phyloP scores from a whole-genome alignment of 1,140 invertebrate species.

The Homalodisca vitripennis region DNA sequence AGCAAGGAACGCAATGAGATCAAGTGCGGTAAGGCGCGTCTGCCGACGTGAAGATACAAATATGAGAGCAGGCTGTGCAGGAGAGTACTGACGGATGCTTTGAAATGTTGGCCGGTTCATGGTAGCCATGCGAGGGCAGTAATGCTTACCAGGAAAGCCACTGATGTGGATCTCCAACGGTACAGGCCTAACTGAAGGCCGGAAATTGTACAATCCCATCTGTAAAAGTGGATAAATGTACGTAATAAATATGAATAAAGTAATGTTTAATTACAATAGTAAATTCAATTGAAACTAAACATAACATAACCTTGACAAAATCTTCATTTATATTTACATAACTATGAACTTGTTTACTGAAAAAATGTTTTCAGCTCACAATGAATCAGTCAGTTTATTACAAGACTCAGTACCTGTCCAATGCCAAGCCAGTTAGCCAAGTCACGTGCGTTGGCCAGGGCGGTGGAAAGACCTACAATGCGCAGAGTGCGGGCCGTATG shows the following conservation, averaged over 20 bases:
- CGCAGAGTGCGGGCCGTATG: conserved; percentile 78
- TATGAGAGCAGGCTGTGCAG: conserved; percentile 84
- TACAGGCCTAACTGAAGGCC: conserved; percentile 95
- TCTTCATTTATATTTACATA: no score
- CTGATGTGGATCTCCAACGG: conserved; percentile 94
- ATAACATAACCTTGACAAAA: no score
- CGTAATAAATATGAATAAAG: no score
- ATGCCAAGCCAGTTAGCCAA: conserved; percentile 97
- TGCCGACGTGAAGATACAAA: conserved; percentile 98
- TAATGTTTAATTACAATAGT: background rate
- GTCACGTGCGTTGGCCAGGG: conserved; percentile 95
- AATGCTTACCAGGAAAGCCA: conserved; percentile 95
- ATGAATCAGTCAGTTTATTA: no score
- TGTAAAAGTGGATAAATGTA: no score
- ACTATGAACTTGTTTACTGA: no score
- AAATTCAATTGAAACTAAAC: no score
- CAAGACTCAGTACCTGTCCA: conserved; percentile 62
- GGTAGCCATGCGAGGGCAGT: conserved; percentile 98
- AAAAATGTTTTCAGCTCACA: no score
- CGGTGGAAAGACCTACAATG: conserved; percentile 95
- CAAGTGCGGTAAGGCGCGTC: conserved; percentile 94
- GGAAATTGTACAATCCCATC: conserved; percentile 96
- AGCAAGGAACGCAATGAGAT: conserved; percentile 92
- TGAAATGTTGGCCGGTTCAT: conserved; percentile 99
- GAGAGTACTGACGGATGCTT: conserved; percentile 91